These are phyloP conservation scores for Ectemnius continuus DNA, from an alignment of 2,888 invertebrate genomes.

Conservation along the genomic window DNA sequence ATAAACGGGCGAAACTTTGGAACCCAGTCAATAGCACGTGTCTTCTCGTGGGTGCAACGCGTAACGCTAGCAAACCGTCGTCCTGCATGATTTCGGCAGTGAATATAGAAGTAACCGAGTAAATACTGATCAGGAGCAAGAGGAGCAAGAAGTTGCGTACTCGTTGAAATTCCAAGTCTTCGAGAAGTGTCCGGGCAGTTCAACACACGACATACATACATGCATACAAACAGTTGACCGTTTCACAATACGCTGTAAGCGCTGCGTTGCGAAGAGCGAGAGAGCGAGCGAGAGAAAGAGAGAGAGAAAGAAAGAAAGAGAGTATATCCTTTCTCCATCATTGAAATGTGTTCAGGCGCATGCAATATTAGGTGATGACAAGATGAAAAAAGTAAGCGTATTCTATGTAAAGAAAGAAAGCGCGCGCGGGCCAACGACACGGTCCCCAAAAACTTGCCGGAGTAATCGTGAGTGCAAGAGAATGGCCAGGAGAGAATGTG, in stretches of 20 bases:
- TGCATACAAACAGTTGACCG: slow-evolving; percentile 7
- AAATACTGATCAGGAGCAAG: slow-evolving; percentile 17
- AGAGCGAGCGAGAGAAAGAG: not conserved
- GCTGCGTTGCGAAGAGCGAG: slow-evolving; percentile 34
- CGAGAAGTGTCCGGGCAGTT: slow-evolving; percentile 63
- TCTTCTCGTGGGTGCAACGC: slow-evolving; percentile 10
- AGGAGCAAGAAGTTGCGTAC: slow-evolving; percentile 7
- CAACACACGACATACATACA: slow-evolving; percentile 42
- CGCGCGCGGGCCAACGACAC: slow-evolving; percentile 28
- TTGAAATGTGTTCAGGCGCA: slow-evolving; percentile 71
- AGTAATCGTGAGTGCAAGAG: slow-evolving; percentile 12
- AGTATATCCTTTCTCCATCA: slow-evolving; percentile 60
- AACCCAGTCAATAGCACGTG: slow-evolving; percentile 11
- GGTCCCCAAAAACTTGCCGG: slow-evolving; percentile 11
- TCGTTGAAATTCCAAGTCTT: slow-evolving; percentile 21
- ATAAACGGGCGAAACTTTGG: not conserved
- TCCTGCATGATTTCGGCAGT: slow-evolving; percentile 39
- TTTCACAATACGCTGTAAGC: slow-evolving; percentile 29
- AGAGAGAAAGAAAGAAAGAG: not conserved
- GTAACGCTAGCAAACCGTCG: slow-evolving; percentile 21
- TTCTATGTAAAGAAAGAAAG: slow-evolving; percentile 52
- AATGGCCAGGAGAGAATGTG: not conserved
- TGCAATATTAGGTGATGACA: slow-evolving; percentile 70
- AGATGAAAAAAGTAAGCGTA: slow-evolving; percentile 52
- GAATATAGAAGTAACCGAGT: slow-evolving; percentile 20